Conservation (phyloP, 1,140 invertebrate species). For the Lordiphosa stackelbergi region DNA sequence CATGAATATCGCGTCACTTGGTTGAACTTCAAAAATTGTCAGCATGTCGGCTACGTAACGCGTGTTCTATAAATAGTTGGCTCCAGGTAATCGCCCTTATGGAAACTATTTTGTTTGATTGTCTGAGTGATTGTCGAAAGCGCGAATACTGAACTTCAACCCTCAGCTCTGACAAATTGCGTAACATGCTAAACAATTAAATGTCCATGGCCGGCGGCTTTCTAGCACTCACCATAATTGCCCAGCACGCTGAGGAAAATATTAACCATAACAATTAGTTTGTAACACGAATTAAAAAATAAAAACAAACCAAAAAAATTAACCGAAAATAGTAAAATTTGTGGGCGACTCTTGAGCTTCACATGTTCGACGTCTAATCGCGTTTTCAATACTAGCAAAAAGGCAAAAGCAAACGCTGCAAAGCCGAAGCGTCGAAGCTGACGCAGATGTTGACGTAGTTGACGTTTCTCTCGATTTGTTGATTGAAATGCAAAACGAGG, state of each 20-base stretch:
- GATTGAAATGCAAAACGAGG: conserved; percentile 20
- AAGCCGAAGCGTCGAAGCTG: conserved; percentile 18
- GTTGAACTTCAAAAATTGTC: conserved; percentile 27
- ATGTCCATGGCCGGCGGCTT: conserved; percentile 9
- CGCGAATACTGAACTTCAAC: conserved; percentile 17
- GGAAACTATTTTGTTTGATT: conserved; percentile 11
- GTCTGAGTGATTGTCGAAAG: neutral
- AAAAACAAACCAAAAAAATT: conserved; percentile 22
- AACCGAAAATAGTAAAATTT: conserved; percentile 35
- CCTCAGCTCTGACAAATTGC: conserved; percentile 33
- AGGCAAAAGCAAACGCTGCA: conserved; percentile 32
- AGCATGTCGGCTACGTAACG: conserved; percentile 49
- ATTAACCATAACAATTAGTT: conserved; percentile 64
- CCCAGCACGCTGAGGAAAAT: conserved; percentile 68
- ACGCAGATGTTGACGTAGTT: conserved; percentile 43
- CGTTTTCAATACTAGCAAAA: conserved; percentile 70
- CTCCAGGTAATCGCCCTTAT: conserved; percentile 29
- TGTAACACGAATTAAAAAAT: conserved; percentile 2
- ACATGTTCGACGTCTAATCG: conserved; percentile 77
- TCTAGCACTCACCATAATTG: conserved; percentile 66
- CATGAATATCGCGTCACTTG: conserved; percentile 34
- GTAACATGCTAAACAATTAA: conserved; percentile 57
- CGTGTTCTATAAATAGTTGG: conserved; percentile 31
- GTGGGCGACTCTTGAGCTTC: conserved; percentile 55
- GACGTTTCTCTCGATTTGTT: conserved; percentile 49